Conservation (phyloP, 2,888 invertebrate species). For the Blera fallax region DNA sequence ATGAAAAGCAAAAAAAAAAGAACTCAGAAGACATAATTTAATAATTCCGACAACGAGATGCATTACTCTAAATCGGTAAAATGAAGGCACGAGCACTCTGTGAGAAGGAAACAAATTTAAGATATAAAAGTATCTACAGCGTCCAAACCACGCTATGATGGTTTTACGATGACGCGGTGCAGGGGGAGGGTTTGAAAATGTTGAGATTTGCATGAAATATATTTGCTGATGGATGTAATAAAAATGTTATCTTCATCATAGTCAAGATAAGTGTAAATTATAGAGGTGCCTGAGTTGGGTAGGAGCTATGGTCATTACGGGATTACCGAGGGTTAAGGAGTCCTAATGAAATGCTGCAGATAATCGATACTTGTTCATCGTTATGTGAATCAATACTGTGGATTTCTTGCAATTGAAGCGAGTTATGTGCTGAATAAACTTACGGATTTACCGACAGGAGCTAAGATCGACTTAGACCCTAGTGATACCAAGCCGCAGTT, state of each 20-base stretch:
- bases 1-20: conserved; percentile 16
- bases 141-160: neutral
- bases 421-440: too few species aligned
- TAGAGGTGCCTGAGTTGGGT: neutral
- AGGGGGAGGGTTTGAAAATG: neutral
- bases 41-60: conserved; percentile 41
- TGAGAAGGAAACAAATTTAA: conserved; percentile 32
- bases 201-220: neutral
- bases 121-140: conserved; percentile 5
- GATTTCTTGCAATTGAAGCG: too few species aligned
- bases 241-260: conserved; percentile 9
- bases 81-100: conserved; percentile 17
- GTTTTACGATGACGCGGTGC: neutral
- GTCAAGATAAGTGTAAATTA: conserved; percentile 7
- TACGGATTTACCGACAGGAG: too few species aligned
- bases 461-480: too few species aligned
- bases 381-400: too few species aligned
- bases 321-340: neutral
- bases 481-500: too few species aligned
- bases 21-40: conserved; percentile 55
- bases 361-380: neutral
- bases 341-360: neutral
- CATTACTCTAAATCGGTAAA: conserved; percentile 37
- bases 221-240: neutral
- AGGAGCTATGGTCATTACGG: neutral